phyloP scores from a whole-genome alignment of 2,113 vertebrate genomes.

The Vidua chalybeata region DNA sequence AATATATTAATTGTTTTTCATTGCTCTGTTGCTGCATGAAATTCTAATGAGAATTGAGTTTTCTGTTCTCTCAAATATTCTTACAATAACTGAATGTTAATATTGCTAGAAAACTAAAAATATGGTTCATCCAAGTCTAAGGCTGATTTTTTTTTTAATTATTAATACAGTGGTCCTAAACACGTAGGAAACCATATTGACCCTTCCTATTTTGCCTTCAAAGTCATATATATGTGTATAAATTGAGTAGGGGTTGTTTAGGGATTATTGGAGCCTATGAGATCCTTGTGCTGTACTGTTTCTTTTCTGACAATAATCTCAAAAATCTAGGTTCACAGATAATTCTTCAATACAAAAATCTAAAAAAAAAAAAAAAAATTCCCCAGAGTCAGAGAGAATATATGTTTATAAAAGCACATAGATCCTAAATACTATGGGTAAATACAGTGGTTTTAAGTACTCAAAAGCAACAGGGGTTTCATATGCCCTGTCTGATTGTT shows the following conservation, averaged over 20 bases:
- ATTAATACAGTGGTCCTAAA: not conserved
- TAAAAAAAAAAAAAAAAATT: not conserved
- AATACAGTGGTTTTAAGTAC: not conserved
- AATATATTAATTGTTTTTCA: not conserved
- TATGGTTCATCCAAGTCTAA: rapidly evolving
- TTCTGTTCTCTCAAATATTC: not conserved
- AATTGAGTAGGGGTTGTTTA: not conserved
- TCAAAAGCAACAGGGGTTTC: not conserved
- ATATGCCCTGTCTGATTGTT: not conserved
- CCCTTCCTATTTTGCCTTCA: not conserved
- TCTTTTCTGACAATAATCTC: not conserved
- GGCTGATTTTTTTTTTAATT: not conserved
- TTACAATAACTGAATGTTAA: not conserved
- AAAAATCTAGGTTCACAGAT: not conserved
- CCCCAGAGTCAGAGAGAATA: not conserved
- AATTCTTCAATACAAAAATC: not conserved
- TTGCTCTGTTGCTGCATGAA: not conserved
- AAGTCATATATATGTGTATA: not conserved
- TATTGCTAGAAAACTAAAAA: not conserved
- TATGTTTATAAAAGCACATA: not conserved
- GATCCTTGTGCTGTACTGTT: not conserved
- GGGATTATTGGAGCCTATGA: not conserved
- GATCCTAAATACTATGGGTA: not conserved
- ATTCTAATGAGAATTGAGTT: not conserved
- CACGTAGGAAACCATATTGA: not conserved